These are phyloP conservation scores for Bucco capensis DNA, from an alignment of 2,113 vertebrate species.

Conservation along the genomic window DNA sequence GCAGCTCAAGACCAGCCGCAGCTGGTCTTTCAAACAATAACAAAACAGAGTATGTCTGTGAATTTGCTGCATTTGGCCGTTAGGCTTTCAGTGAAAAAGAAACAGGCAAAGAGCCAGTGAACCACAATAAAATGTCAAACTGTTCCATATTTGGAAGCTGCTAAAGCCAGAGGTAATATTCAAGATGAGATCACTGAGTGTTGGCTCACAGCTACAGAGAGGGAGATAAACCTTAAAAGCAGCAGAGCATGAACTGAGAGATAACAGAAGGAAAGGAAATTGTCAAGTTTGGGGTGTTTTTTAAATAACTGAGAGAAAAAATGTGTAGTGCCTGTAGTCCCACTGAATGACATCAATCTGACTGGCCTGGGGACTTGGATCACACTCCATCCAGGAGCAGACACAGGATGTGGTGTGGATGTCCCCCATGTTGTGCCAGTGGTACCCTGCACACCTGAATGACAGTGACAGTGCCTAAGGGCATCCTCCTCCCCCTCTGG, in stretches of 20 bases:
- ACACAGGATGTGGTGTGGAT: neutral
- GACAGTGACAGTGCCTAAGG: neutral
- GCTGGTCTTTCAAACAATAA: conserved; percentile 35
- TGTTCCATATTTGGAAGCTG: conserved; percentile 44
- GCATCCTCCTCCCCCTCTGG: neutral
- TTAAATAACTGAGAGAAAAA: neutral
- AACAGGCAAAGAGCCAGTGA: conserved; percentile 12
- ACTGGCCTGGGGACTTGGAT: neutral
- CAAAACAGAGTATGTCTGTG: neutral
- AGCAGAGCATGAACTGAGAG: neutral
- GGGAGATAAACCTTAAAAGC: neutral
- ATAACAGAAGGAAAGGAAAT: neutral
- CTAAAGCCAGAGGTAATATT: conserved; percentile 40
- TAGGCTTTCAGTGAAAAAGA: conserved; percentile 14
- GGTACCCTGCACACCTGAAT: neutral
- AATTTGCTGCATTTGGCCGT: conserved; percentile 15
- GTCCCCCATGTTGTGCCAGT: neutral
- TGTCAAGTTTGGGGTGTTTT: neutral
- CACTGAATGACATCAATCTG: neutral
- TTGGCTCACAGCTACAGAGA: neutral
- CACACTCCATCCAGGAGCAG: neutral
- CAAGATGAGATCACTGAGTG: neutral
- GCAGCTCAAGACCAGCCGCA: neutral
- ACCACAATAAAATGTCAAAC: conserved; percentile 61
- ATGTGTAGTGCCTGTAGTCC: neutral